Evolutionary conservation across 2,113 vertebrate genomes (phyloP).

Genomic region (Stegostoma tigrinum): DNA sequence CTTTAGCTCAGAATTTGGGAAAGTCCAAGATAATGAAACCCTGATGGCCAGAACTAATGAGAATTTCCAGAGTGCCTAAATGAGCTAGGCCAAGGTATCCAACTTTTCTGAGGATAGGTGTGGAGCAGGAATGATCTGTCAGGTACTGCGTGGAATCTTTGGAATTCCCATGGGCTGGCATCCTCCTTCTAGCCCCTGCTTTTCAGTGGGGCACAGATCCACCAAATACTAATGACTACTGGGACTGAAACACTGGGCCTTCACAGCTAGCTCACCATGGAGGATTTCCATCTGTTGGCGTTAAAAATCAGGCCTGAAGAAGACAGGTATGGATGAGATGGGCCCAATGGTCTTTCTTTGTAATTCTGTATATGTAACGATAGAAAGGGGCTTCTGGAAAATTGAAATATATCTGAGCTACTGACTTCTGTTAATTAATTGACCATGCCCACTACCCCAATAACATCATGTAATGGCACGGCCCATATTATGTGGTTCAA

Average conservation of each 20-base stretch:
- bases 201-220: background rate
- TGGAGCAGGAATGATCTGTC: background rate
- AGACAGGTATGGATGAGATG: background rate
- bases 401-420: background rate
- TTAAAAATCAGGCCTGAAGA: background rate
- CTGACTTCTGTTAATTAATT: background rate
- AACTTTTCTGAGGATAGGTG: background rate
- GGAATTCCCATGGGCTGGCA: background rate
- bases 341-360: background rate
- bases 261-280: background rate
- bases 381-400: background rate
- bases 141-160: background rate
- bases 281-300: background rate
- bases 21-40: background rate
- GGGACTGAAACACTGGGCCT: background rate
- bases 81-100: background rate
- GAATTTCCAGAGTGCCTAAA: background rate
- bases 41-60: background rate
- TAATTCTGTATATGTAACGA: background rate
- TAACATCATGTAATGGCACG: too few species aligned
- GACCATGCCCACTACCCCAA: too few species aligned
- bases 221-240: background rate
- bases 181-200: background rate
- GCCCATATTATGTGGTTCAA: background rate
- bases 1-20: background rate